A percentile compares a stretch with the other conserved stretches of the same genome.
phyloP scores from a whole-genome alignment of 2,797 vertebrate genomes.

The Coccyzus lansbergi region DNA sequence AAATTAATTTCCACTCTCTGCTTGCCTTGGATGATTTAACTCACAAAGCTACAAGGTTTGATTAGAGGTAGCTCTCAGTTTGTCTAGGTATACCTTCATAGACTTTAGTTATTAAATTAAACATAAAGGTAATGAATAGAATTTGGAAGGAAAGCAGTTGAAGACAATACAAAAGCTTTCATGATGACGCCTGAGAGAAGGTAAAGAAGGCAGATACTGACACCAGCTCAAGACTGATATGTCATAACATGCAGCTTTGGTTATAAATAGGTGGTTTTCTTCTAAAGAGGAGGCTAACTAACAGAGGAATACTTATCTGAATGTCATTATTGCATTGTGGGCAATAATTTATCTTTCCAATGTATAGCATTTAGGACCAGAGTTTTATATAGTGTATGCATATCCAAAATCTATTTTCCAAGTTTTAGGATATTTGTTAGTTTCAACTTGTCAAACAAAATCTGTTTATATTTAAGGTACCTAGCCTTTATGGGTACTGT shows the following conservation, averaged over 20 bases:
- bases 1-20: not conserved
- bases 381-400: not conserved
- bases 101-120: not conserved
- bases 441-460: not conserved
- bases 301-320: not conserved
- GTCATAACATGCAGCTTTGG: not conserved
- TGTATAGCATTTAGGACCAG: not conserved
- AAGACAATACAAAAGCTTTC: not conserved
- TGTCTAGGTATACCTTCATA: not conserved
- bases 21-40: not conserved
- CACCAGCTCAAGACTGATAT: not conserved
- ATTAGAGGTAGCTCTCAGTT: not conserved
- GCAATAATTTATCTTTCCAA: not conserved
- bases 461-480: not conserved
- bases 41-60: not conserved
- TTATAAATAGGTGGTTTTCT: accelerated
- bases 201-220: not conserved
- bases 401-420: not conserved
- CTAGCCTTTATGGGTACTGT: not conserved
- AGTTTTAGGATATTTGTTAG: not conserved
- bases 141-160: not conserved
- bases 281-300: not conserved
- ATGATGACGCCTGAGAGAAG: not conserved
- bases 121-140: not conserved
- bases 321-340: not conserved